A percentile compares a stretch with the other conserved stretches of the same genome.
These are phyloP conservation scores for Oscheius onirici DNA, from an alignment of 2,888 invertebrate genomes.

Conservation along the genomic window DNA sequence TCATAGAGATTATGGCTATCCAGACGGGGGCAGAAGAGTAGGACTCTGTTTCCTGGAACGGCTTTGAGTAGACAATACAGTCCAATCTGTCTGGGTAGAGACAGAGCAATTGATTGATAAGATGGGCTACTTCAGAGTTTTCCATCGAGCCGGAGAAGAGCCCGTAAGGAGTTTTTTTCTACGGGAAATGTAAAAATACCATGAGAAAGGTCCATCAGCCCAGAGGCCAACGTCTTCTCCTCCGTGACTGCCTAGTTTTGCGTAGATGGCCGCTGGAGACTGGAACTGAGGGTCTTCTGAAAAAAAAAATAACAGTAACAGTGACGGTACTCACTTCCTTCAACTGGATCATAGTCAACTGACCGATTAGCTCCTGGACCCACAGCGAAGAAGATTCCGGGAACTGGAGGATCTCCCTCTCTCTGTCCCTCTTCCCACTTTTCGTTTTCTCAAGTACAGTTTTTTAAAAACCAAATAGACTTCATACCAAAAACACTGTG, in stretches of 20 bases:
- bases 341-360: not conserved
- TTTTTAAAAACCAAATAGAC: too few relatives aligned
- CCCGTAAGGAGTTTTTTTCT: not conserved
- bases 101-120: conserved; percentile 10
- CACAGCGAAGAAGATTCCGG: conserved; percentile 29
- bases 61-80: not conserved
- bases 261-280: conserved; percentile 12
- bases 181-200: not conserved
- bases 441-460: not conserved
- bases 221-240: conserved; percentile 31
- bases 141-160: conserved; percentile 31
- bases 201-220: conserved; percentile 32
- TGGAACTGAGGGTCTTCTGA: conserved; percentile 10
- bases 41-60: not conserved
- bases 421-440: not conserved
- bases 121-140: conserved; percentile 23
- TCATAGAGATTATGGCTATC: not conserved
- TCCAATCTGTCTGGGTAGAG: conserved; percentile 11
- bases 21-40: not conserved
- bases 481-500: conserved; percentile 21
- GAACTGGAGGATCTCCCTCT: conserved; percentile 5
- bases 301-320: not conserved
- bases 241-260: conserved; percentile 15
- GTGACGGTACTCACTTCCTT: not conserved
- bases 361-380: conserved; percentile 20